phyloP scores from a whole-genome alignment of 2,888 invertebrate genomes.

The Sarcophaga caerulescens region DNA sequence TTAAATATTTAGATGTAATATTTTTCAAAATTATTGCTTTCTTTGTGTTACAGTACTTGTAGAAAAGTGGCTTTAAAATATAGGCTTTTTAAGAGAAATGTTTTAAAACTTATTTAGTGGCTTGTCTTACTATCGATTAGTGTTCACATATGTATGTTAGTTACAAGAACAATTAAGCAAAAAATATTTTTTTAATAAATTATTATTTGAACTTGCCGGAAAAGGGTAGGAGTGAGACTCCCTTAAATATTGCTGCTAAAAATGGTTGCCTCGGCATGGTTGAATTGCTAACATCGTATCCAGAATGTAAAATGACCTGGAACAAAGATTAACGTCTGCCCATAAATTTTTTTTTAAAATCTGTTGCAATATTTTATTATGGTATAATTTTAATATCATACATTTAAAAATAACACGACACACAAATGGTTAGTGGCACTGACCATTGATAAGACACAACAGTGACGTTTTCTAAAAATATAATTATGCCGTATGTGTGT shows the following conservation, averaged over 20 bases:
- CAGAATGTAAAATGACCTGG: constrained; percentile 87
- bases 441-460: too few species aligned
- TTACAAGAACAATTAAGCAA: too few species aligned
- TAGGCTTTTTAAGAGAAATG: neutral
- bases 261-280: constrained; percentile 91
- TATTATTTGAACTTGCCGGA: constrained; percentile 97
- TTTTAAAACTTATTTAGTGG: neutral
- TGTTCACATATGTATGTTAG: too few species aligned
- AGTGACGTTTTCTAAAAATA: neutral
- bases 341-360: constrained; percentile 72
- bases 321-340: constrained; percentile 91
- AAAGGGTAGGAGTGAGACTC: constrained; percentile 95
- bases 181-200: too few species aligned
- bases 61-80: neutral
- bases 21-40: neutral
- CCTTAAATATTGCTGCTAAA: constrained; percentile 96
- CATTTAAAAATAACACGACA: too few species aligned
- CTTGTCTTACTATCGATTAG: too few species aligned
- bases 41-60: neutral
- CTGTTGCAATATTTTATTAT: too few species aligned
- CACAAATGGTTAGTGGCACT: too few species aligned
- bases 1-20: neutral
- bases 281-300: constrained; percentile 89
- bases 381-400: too few species aligned
- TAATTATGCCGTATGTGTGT: neutral